Conservation (phyloP, 2,888 invertebrate genomes). For the Dicycla oo region DNA sequence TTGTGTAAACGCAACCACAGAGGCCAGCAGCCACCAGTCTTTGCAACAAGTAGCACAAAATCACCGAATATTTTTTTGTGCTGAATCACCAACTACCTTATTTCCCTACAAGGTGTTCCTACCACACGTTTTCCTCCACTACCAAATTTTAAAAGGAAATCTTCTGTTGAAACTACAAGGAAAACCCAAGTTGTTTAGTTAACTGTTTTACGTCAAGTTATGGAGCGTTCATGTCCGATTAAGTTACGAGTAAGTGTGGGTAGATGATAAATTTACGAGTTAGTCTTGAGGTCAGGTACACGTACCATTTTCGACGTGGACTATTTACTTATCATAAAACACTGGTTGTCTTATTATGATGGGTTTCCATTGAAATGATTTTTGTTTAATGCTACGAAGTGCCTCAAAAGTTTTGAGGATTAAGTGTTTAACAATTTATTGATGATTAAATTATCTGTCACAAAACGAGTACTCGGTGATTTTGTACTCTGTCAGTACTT, state of each 20-base stretch:
- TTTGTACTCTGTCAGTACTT: neutral
- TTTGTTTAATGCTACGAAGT: neutral
- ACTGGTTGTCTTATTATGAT: neutral
- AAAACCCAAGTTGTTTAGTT: conserved; percentile 44
- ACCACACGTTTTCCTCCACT: conserved; percentile 29
- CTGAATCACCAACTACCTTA: conserved; percentile 14
- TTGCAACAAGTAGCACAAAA: neutral
- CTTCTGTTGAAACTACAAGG: conserved; percentile 37
- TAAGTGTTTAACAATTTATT: too few relatives aligned
- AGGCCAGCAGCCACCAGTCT: neutral
- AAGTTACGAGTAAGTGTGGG: conserved; percentile 51
- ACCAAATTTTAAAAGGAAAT: conserved; percentile 41
- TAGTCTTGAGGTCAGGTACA: conserved; percentile 38
- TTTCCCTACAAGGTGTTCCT: conserved; percentile 16
- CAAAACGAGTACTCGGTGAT: neutral
- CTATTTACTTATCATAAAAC: conserved; percentile 42
- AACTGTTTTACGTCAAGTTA: conserved; percentile 47
- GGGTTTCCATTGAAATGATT: conserved; percentile 14
- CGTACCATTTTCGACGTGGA: conserved; percentile 31
- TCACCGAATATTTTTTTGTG: neutral
- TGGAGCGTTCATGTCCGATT: conserved; percentile 49
- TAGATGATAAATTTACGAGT: conserved; percentile 49
- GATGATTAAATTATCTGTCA: neutral
- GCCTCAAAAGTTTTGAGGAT: neutral
- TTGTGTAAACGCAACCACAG: neutral